Percentiles rank a stretch among this genome's conserved stretches.
These are phyloP conservation scores for Agrotis clavis DNA, from an alignment of 2,888 invertebrate genomes.

Conservation along the genomic window DNA sequence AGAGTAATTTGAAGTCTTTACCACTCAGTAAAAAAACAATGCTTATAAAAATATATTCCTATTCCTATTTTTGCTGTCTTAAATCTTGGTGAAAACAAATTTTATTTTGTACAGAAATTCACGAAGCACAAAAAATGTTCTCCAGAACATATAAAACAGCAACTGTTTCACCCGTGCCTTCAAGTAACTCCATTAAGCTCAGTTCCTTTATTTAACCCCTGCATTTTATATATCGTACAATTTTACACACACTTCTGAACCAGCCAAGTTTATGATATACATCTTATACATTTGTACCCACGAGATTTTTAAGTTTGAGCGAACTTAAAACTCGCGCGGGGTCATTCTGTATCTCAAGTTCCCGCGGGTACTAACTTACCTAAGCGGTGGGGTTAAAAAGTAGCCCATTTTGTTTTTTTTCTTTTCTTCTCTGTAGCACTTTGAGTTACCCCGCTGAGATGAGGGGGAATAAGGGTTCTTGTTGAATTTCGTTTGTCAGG, in stretches of 20 bases:
- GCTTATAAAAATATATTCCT: too few species aligned
- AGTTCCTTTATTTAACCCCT: constrained; percentile 7
- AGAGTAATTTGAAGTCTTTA: too few species aligned
- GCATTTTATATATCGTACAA: constrained; percentile 17
- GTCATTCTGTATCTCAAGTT: constrained; percentile 49
- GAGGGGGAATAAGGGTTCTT: constrained; percentile 33
- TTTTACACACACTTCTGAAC: constrained; percentile 29
- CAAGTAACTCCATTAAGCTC: constrained; percentile 3
- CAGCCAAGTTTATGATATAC: constrained; percentile 35
- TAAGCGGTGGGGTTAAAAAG: constrained; percentile 62
- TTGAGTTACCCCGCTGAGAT: constrained; percentile 48
- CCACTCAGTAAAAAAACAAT: too few species aligned
- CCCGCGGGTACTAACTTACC: constrained; percentile 56
- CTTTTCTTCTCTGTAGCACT: constrained; percentile 36
- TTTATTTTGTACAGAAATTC: background rate
- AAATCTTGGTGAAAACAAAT: too few species aligned
- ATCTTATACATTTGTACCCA: constrained; percentile 25
- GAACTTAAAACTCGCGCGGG: constrained; percentile 50
- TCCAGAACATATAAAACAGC: background rate
- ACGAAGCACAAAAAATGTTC: background rate
- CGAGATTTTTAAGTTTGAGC: constrained; percentile 57
- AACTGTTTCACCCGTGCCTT: background rate
- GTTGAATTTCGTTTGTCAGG: constrained; percentile 32
- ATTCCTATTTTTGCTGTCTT: too few species aligned
- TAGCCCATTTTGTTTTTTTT: constrained; percentile 44